phyloP scores from a whole-genome alignment of 2,797 vertebrate species.

The Valencia hispanica region DNA sequence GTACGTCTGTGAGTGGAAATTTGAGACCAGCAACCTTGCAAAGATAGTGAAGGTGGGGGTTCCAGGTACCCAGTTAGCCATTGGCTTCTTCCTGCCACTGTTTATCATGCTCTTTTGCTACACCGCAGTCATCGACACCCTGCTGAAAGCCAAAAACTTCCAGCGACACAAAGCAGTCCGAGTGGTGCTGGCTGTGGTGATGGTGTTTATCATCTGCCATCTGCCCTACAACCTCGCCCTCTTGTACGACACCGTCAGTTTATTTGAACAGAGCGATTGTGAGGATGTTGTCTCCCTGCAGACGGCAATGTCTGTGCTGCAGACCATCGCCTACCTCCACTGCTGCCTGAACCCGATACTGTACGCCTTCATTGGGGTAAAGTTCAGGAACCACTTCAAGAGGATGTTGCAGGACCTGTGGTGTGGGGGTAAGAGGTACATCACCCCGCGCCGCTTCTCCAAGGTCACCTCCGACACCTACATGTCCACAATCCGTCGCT shows the following conservation, averaged over 20 bases:
- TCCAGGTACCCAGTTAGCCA: conserved; percentile 79
- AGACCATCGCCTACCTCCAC: conserved; percentile 90
- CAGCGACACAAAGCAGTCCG: conserved; percentile 89
- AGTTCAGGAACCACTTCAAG: conserved; percentile 89
- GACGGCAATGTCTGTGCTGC: conserved; percentile 61
- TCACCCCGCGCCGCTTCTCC: conserved; percentile 74
- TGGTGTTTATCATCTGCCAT: conserved; percentile 87
- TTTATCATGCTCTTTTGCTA: conserved; percentile 89
- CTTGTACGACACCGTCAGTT: conserved; percentile 68
- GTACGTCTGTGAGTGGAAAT: conserved; percentile 81
- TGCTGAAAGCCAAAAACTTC: conserved; percentile 85
- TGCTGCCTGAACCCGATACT: conserved; percentile 89
- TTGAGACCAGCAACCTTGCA: conserved; percentile 39
- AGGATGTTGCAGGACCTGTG: conserved; percentile 80
- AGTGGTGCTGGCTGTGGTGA: conserved; percentile 86
- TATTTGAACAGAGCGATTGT: conserved; percentile 68
- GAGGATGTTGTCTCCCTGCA: neutral
- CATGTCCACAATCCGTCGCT: conserved; percentile 76
- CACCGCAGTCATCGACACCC: conserved; percentile 77
- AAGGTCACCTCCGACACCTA: conserved; percentile 78
- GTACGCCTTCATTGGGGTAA: conserved; percentile 87
- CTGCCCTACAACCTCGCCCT: conserved; percentile 87
- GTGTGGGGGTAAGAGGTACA: conserved; percentile 80
- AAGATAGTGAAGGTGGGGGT: conserved; percentile 71
- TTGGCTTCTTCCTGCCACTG: conserved; percentile 89